Evolutionary conservation across 2,888 invertebrate genomes (phyloP).

Genomic region (Erpobdella octoculata): DNA sequence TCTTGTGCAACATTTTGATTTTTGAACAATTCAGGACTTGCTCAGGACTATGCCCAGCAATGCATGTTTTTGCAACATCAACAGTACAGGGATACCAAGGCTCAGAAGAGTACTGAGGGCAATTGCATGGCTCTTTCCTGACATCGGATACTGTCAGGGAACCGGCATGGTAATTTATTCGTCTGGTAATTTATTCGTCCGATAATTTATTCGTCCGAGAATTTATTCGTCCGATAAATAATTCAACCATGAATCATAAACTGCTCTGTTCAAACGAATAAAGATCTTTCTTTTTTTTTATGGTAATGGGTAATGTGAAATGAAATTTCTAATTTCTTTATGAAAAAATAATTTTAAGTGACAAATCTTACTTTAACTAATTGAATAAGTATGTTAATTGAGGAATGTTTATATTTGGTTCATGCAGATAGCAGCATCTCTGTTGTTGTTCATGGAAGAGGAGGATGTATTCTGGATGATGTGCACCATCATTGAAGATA

Average conservation of each 20-base stretch:
- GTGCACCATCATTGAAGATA: constrained; percentile 95
- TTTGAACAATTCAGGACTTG: constrained; percentile 60
- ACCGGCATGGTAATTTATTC: constrained; percentile 59
- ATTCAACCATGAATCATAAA: no score
- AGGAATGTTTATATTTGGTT: not conserved
- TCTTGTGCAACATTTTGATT: not conserved
- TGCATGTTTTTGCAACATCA: constrained; percentile 85
- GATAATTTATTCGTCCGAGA: no score
- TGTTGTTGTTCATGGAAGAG: constrained; percentile 87
- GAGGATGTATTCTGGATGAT: constrained; percentile 99
- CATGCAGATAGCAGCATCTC: constrained; percentile 73
- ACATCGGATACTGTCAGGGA: constrained; percentile 53
- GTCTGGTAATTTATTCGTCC: not conserved
- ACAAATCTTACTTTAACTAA: not conserved
- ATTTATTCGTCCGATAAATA: no score
- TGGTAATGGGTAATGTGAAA: no score
- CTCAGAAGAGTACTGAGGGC: constrained; percentile 79
- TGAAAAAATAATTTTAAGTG: not conserved
- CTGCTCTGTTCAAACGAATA: no score
- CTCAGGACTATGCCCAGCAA: constrained; percentile 91
- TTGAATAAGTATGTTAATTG: not conserved
- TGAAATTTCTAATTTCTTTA: not conserved
- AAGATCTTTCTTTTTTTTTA: no score
- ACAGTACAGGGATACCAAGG: constrained; percentile 81
- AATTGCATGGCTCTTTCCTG: constrained; percentile 84